These are phyloP conservation scores for Ceratosolen solmsi DNA, from an alignment of 1,140 invertebrate genomes.

Conservation along the genomic window DNA sequence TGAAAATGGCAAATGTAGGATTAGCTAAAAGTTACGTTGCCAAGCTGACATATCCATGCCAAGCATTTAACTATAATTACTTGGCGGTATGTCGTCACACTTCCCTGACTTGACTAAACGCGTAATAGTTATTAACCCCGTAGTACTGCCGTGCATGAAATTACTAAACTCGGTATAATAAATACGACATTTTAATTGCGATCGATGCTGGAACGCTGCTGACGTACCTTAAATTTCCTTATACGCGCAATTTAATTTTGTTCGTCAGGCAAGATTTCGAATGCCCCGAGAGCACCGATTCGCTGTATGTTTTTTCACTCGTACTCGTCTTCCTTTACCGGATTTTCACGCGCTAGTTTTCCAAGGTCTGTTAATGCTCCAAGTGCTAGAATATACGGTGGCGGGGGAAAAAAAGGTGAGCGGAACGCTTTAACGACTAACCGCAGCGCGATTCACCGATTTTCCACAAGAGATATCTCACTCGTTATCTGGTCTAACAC, in stretches of 20 bases:
- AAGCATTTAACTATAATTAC: conserved; percentile 31
- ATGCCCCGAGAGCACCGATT: too few species aligned
- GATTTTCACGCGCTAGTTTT: background rate
- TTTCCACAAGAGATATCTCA: conserved; percentile 43
- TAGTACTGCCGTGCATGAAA: background rate
- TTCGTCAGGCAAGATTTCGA: too few species aligned
- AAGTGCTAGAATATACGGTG: too few species aligned
- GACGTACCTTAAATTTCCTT: background rate
- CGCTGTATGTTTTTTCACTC: background rate
- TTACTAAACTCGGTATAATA: conserved; percentile 12
- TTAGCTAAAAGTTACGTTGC: background rate
- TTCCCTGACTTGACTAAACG: background rate
- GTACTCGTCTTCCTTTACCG: background rate
- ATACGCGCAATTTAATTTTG: conserved; percentile 16
- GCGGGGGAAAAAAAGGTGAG: background rate
- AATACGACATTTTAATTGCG: conserved; percentile 6
- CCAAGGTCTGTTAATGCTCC: background rate
- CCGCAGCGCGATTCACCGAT: conserved; percentile 30
- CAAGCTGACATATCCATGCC: background rate
- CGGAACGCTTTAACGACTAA: conserved; percentile 43
- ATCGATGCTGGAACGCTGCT: too few species aligned
- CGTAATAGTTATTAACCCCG: background rate
- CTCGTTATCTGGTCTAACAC: conserved; percentile 52
- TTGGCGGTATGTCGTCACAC: background rate
- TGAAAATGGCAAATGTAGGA: background rate